Evolutionary conservation across 2,113 vertebrate species (phyloP).

Genomic region (Stigmatopora argus): DNA sequence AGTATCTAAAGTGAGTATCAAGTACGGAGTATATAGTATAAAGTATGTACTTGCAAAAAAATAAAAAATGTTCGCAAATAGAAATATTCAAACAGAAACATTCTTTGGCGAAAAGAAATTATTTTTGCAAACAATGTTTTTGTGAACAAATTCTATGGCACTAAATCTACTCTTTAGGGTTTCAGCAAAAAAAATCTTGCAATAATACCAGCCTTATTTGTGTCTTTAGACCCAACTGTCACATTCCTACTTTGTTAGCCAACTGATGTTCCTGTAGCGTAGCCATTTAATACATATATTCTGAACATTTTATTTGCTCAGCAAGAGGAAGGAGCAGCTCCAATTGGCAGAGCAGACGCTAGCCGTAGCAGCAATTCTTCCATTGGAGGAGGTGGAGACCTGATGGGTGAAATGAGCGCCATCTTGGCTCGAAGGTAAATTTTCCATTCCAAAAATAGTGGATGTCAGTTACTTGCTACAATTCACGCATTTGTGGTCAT

Average conservation of each 20-base stretch:
- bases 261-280: background rate
- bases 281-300: background rate
- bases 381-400: conserved; percentile 50
- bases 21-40: background rate
- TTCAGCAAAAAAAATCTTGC: too few relatives aligned
- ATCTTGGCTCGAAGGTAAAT: conserved; percentile 84
- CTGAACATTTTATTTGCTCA: conserved; percentile 45
- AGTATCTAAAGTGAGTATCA: conserved; percentile 73
- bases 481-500: background rate
- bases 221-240: background rate
- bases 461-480: background rate
- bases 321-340: conserved; percentile 70
- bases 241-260: background rate
- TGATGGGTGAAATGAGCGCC: conserved; percentile 91
- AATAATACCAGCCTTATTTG: background rate
- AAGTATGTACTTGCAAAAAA: too few relatives aligned
- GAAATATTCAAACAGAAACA: too few relatives aligned
- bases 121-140: too few relatives aligned
- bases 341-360: conserved; percentile 63
- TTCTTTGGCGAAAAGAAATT: too few relatives aligned
- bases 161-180: too few relatives aligned
- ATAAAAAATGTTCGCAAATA: too few relatives aligned
- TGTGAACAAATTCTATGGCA: too few relatives aligned
- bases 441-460: background rate
- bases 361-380: conserved; percentile 68